Conservation (phyloP, 2,888 invertebrate genomes). For the Plusia festucae region DNA sequence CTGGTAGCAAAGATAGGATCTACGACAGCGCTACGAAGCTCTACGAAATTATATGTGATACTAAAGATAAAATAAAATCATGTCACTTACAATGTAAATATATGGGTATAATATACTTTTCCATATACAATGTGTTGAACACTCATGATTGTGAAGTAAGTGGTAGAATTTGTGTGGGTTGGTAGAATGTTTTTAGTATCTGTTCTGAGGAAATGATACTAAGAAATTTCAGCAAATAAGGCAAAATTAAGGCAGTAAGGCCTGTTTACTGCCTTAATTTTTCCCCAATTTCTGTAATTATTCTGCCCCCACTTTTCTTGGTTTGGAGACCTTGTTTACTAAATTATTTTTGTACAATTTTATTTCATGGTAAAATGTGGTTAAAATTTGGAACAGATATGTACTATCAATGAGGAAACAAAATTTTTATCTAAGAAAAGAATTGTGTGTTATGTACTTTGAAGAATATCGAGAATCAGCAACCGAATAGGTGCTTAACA, state of each 20-base stretch:
- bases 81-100: not conserved
- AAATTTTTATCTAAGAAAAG: conserved; percentile 10
- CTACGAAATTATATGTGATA: conserved; percentile 36
- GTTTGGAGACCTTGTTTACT: no score
- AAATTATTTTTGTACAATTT: no score
- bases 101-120: not conserved
- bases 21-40: conserved; percentile 48
- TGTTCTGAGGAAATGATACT: no score
- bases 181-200: conserved; percentile 35
- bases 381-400: conserved; percentile 7
- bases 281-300: conserved; percentile 34
- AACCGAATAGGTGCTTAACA: conserved; percentile 61
- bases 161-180: conserved; percentile 38
- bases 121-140: not conserved
- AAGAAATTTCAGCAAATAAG: no score
- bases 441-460: conserved; percentile 38
- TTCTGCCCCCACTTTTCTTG: conserved; percentile 30
- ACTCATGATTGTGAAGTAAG: conserved; percentile 3
- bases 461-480: conserved; percentile 52
- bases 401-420: conserved; percentile 16
- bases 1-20: conserved; percentile 40
- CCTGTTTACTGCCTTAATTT: conserved; percentile 36
- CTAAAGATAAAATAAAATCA: conserved; percentile 10
- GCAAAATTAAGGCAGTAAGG: no score
- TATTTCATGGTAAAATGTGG: not conserved